phyloP scores from a whole-genome alignment of 1,140 invertebrate species.

The silkworm (Bombyx mori) region ASM3026992v2 NC_085116.1:7606501-7607000 shows the following conservation, averaged over 20 bases:
- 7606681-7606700: background rate
- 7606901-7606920: too few relatives aligned
- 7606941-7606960: background rate
- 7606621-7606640: background rate
- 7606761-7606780: constrained; percentile 56
- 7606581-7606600: constrained; percentile 76
- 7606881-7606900: too few relatives aligned
- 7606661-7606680: constrained; percentile 1
- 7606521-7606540: constrained; percentile 79
- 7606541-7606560: constrained; percentile 82
- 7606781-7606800: constrained; percentile 67
- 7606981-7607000: background rate
- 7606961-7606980: background rate
- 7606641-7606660: constrained; percentile 2
- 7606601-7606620: constrained; percentile 1
- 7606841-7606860: constrained; percentile 43
- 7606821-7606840: constrained; percentile 61
- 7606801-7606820: constrained; percentile 64
- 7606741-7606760: constrained; percentile 34
- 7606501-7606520: constrained; percentile 64
- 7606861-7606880: too few relatives aligned
- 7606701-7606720: constrained; percentile 30
- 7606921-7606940: too few relatives aligned
- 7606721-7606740: constrained; percentile 34
- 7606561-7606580: constrained; percentile 85